Conservation (phyloP, 2,113 vertebrate species). For the Rhizomys pruinosus region DNA sequence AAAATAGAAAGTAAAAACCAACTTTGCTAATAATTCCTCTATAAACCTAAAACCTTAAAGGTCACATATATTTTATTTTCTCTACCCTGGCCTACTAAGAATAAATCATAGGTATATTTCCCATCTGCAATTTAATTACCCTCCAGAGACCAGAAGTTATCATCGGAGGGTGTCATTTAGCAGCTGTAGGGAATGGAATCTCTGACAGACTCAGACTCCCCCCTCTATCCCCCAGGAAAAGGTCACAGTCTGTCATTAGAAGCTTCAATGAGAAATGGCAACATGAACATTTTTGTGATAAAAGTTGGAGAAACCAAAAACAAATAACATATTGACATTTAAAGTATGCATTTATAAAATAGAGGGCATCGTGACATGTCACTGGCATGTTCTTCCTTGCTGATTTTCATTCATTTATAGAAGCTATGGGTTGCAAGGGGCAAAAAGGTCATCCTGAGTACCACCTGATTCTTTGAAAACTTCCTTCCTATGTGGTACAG, state of each 20-base stretch:
- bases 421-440: conserved; percentile 20
- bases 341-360: conserved; percentile 38
- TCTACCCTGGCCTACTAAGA: conserved; percentile 76
- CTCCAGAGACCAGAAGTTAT: conserved; percentile 77
- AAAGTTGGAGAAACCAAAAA: conserved; percentile 68
- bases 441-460: conserved; percentile 29
- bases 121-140: conserved; percentile 84
- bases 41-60: conserved; percentile 77
- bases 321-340: conserved; percentile 74
- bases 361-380: not conserved
- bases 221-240: conserved; percentile 64
- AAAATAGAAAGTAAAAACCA: conserved; percentile 67
- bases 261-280: conserved; percentile 76
- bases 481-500: not conserved
- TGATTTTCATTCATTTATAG: conserved; percentile 53
- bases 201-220: conserved; percentile 43
- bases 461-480: conserved; percentile 10
- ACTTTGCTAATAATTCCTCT: conserved; percentile 68
- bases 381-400: conserved; percentile 24
- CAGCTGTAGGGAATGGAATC: conserved; percentile 70
- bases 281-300: conserved; percentile 67
- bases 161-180: conserved; percentile 79
- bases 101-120: conserved; percentile 82
- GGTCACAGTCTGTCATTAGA: conserved; percentile 85
- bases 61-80: conserved; percentile 81